Evolutionary conservation across 2,797 vertebrate genomes (phyloP).

Genomic region (Gallinago solitaria): DNA sequence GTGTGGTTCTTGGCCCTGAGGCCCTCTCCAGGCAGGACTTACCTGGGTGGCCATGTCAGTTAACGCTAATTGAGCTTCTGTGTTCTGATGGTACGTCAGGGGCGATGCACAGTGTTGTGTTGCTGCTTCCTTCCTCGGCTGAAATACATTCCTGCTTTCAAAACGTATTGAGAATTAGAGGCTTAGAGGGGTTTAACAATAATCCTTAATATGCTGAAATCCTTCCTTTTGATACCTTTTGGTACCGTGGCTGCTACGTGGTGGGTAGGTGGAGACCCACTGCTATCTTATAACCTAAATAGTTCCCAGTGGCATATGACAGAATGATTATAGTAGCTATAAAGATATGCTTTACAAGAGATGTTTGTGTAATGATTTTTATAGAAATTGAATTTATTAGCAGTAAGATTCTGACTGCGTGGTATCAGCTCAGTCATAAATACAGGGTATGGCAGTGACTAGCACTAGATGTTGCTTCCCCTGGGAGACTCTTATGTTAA

Average conservation of each 20-base stretch:
- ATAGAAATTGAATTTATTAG: not conserved
- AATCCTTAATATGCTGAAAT: not conserved
- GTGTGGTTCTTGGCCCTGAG: not conserved
- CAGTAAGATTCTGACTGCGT: not conserved
- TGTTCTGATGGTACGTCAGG: accelerated
- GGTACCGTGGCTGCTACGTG: accelerated
- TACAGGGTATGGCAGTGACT: not conserved
- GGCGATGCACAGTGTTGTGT: accelerated
- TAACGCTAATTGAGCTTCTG: accelerated
- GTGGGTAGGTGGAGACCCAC: accelerated
- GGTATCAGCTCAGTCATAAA: not conserved
- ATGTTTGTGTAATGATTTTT: not conserved
- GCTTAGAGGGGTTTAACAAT: not conserved
- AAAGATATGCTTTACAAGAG: not conserved
- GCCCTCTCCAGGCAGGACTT: not conserved
- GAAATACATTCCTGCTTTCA: not conserved
- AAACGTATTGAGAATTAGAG: not conserved
- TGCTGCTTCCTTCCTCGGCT: not conserved
- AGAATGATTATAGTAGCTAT: accelerated
- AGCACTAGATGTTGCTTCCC: not conserved
- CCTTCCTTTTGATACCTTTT: too few species aligned
- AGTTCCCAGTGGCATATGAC: accelerated
- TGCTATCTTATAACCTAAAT: accelerated
- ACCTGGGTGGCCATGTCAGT: accelerated
- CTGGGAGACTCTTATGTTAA: not conserved